Evolutionary conservation across 2,113 vertebrate species (phyloP), one percentile per base, ranked within the genome.

Genomic region (Parus major): DNA sequence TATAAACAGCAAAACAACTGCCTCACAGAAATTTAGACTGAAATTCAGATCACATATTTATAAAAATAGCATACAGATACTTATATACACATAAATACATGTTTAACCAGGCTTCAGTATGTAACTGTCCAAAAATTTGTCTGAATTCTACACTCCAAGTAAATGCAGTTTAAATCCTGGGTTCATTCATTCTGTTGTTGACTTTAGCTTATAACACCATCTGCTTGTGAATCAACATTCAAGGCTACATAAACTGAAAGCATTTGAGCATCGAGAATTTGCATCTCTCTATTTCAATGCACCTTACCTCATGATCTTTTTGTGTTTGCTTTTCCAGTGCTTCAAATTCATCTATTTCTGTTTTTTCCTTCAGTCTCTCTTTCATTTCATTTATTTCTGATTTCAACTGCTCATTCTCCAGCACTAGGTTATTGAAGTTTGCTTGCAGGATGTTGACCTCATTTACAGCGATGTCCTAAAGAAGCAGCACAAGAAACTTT

Each of bases 261-360:
- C 10, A 39, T 41, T 3, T 16, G 2, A 28, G 18, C 29, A 35
- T 1, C 55, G n/a, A 68, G 5, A 64, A 41, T 31, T 90, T n/a
- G 49, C 27, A 9, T 17, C 18, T n/a, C 22, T 50, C 71, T 57
- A 41, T 86, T 92, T 93, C 65, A 42, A 14, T 57, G 35, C 24
- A 60, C 11, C 86, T 97, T 88, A 99, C 99, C 99, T 99, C 98
- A 9, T 98, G 97, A 75, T 99, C 98, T 73, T 98, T 98, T 57
- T 93, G 94, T 73, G 97, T 92, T 95, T 98, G 97, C 57, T 98
- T 98, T 97, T 99, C 99, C 56, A 99, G 97, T 73, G 82, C 84
- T 75, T 98, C 97, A 95, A 99, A 99, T 96, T 99, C 99, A 7
- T 98, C 98, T 16, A 94, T 89, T 66, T 99, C 99, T 28, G 39